Conservation (phyloP, 1,140 invertebrate species). For the Drosophila miranda region DNA sequence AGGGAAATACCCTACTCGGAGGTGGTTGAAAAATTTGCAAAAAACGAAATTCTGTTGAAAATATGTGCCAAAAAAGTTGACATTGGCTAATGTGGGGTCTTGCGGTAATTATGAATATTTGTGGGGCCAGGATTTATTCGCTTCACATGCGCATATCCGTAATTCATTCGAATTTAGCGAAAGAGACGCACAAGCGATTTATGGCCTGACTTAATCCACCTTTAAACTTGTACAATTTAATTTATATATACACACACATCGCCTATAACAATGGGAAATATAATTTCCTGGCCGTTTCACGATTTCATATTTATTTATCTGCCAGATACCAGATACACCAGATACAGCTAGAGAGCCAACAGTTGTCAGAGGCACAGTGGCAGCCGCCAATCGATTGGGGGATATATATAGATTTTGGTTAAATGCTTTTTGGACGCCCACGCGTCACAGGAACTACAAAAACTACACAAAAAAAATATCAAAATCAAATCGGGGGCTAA, state of each 20-base stretch:
- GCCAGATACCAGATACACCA: constrained; percentile 10
- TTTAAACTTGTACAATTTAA: constrained; percentile 71
- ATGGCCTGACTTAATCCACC: constrained; percentile 75
- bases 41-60: constrained; percentile 26
- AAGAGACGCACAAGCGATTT: constrained; percentile 39
- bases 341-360: constrained; percentile 11
- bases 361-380: constrained; percentile 39
- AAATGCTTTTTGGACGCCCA: constrained; percentile 42
- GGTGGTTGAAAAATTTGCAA: constrained; percentile 44
- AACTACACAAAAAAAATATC: too few species aligned
- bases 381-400: constrained; percentile 15
- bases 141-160: constrained; percentile 31
- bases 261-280: constrained; percentile 51
- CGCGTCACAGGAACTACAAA: constrained; percentile 26
- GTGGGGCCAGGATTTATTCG: constrained; percentile 22
- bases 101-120: constrained; percentile 37
- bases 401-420: constrained; percentile 35
- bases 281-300: constrained; percentile 68
- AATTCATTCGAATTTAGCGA: constrained; percentile 61
- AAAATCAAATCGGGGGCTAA: constrained; percentile 24
- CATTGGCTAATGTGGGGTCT: constrained; percentile 37
- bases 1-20: background rate
- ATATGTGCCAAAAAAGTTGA: constrained; percentile 49
- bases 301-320: constrained; percentile 67
- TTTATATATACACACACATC: constrained; percentile 47